Evolutionary conservation across 2,888 invertebrate genomes (phyloP).

Genomic region (Drosophila pegasa): DNA sequence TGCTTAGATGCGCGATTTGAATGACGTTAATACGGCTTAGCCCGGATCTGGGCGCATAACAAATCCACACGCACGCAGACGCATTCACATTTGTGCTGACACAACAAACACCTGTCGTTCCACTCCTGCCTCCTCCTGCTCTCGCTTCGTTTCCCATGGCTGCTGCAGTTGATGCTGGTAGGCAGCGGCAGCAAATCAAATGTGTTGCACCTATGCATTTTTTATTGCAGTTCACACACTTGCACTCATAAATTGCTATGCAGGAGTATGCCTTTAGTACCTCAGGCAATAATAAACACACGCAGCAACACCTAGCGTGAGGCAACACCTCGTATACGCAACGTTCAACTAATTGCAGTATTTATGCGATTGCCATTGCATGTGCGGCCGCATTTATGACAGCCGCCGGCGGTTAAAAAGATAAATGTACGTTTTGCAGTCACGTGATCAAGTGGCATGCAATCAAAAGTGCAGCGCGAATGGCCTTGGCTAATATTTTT

Average conservation of each 20-base stretch:
- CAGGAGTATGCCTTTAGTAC: slow-evolving; percentile 30
- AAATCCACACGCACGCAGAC: slow-evolving; percentile 12
- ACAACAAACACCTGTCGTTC: background rate
- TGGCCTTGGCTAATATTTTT: slow-evolving; percentile 1
- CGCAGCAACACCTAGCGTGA: slow-evolving; percentile 17
- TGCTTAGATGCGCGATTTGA: slow-evolving; percentile 63
- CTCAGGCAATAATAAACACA: slow-evolving; percentile 35
- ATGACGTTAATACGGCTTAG: slow-evolving; percentile 76
- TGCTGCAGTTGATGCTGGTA: slow-evolving; percentile 43
- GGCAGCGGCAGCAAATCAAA: slow-evolving; percentile 20
- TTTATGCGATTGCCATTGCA: slow-evolving; percentile 57
- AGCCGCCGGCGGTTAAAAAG: slow-evolving; percentile 35
- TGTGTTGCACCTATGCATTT: slow-evolving; percentile 8
- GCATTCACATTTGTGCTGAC: background rate
- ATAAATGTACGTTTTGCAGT: slow-evolving; percentile 45
- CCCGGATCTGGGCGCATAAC: slow-evolving; percentile 48
- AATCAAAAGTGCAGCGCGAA: slow-evolving; percentile 2
- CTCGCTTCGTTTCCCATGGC: background rate
- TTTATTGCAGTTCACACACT: slow-evolving; percentile 25
- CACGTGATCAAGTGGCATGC: slow-evolving; percentile 43
- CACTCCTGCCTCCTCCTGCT: background rate
- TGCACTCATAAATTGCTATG: slow-evolving; percentile 7
- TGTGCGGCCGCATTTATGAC: slow-evolving; percentile 45
- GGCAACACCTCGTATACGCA: slow-evolving; percentile 58
- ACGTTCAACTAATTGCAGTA: slow-evolving; percentile 56